phyloP scores from a whole-genome alignment of 30 jellyfish, hydroid and myxozoan species.

The Cassiopea andromeda region DNA sequence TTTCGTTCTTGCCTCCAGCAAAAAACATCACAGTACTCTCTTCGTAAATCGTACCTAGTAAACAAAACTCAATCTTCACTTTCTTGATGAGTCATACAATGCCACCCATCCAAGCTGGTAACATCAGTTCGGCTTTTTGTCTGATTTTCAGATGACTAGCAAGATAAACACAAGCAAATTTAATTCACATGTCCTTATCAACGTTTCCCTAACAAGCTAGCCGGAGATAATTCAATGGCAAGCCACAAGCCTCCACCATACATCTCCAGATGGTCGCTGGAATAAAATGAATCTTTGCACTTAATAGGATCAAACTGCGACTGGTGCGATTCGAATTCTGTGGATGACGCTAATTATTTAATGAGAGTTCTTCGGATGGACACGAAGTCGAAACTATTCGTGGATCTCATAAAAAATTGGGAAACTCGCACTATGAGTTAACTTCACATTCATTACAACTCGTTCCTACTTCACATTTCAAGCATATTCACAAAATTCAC shows the following conservation, averaged over 20 bases:
- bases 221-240: constrained; percentile 40
- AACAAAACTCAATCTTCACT: neutral
- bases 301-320: constrained; percentile 11
- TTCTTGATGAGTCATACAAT: neutral
- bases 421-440: too few species aligned
- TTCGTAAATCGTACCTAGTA: neutral
- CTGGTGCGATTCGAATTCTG: constrained; percentile 27
- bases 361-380: neutral
- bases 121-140: constrained; percentile 43
- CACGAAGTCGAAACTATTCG: neutral
- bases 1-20: neutral
- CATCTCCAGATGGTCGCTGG: constrained; percentile 57
- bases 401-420: neutral
- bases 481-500: too few species aligned
- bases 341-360: constrained; percentile 1
- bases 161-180: constrained; percentile 52
- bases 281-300: constrained; percentile 9
- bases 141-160: constrained; percentile 12
- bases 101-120: constrained; percentile 53
- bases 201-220: constrained; percentile 47
- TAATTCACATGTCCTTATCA: constrained; percentile 33
- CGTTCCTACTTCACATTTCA: too few species aligned
- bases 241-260: constrained; percentile 48
- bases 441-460: too few species aligned
- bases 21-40: neutral